phyloP scores from a whole-genome alignment of 2,797 vertebrate species.

The Sebastes elongatus region DNA sequence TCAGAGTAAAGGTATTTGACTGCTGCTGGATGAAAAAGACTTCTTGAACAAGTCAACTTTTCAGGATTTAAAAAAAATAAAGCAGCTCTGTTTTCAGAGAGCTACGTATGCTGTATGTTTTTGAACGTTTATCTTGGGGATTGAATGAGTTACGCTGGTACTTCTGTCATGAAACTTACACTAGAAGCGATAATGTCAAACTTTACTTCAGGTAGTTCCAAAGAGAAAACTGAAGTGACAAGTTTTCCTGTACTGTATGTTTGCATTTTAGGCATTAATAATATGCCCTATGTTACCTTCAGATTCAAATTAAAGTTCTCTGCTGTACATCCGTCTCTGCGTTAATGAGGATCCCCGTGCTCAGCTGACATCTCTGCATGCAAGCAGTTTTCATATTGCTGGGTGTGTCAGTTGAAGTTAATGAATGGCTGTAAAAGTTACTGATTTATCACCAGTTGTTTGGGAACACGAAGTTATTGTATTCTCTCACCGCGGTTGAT shows the following conservation, averaged over 20 bases:
- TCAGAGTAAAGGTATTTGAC: neutral
- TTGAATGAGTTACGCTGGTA: neutral
- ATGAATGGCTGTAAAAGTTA: slow-evolving; percentile 15
- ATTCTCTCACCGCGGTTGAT: neutral
- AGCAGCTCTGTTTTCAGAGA: neutral
- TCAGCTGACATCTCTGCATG: neutral
- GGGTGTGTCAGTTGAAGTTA: slow-evolving; percentile 21
- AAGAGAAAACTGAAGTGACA: neutral
- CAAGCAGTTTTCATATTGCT: neutral
- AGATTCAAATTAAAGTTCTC: neutral
- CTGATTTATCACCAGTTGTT: slow-evolving; percentile 17
- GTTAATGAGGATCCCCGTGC: neutral
- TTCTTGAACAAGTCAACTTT: slow-evolving; percentile 6
- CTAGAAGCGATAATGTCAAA: neutral
- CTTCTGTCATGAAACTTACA: neutral
- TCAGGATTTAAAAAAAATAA: neutral
- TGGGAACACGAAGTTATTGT: slow-evolving; percentile 1
- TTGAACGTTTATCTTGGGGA: neutral
- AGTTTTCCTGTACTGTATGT: neutral
- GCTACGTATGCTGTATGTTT: neutral
- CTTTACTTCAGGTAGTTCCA: neutral
- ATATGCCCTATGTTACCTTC: neutral
- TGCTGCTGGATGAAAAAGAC: slow-evolving; percentile 2
- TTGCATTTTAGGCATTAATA: neutral
- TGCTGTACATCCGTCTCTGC: neutral